These are phyloP conservation scores for Hemiscyllium ocellatum DNA, from an alignment of 2,113 vertebrate species.

Conservation along the genomic window DNA sequence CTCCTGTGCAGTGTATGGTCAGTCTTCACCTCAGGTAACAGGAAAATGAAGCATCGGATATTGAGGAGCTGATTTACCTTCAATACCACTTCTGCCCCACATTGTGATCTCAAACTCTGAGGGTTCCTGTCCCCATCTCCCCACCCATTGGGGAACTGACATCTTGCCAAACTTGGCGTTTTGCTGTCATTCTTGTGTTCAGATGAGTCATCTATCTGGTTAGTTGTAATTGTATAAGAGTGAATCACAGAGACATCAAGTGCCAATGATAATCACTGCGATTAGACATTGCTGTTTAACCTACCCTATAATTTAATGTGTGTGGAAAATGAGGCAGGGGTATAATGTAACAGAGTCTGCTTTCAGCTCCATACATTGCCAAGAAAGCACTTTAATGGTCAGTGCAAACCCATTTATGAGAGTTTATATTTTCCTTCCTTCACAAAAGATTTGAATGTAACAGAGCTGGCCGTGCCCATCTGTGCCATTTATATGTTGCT, in stretches of 20 bases:
- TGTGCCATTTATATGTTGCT: not conserved
- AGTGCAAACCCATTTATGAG: not conserved
- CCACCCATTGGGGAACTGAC: not conserved
- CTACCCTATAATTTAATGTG: not conserved
- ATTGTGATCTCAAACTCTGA: not conserved
- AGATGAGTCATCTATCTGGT: not conserved
- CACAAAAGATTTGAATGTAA: not conserved
- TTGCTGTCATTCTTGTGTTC: no score
- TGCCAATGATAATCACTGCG: not conserved
- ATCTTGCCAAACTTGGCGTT: not conserved
- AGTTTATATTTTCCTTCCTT: not conserved
- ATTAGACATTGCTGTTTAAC: not conserved
- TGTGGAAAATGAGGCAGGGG: not conserved
- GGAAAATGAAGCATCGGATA: not conserved
- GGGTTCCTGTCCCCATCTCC: not conserved
- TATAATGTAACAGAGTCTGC: no score
- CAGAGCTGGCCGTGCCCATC: not conserved
- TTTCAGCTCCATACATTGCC: not conserved
- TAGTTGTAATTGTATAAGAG: not conserved
- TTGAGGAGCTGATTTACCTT: not conserved
- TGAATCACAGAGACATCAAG: not conserved
- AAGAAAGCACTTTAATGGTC: no score
- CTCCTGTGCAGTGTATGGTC: not conserved
- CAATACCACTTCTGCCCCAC: not conserved
- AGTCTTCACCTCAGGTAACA: not conserved